Evolutionary conservation across 2,888 invertebrate genomes (phyloP), one percentile per base, ranked within the genome.

Genomic region (Patella caerulea): DNA sequence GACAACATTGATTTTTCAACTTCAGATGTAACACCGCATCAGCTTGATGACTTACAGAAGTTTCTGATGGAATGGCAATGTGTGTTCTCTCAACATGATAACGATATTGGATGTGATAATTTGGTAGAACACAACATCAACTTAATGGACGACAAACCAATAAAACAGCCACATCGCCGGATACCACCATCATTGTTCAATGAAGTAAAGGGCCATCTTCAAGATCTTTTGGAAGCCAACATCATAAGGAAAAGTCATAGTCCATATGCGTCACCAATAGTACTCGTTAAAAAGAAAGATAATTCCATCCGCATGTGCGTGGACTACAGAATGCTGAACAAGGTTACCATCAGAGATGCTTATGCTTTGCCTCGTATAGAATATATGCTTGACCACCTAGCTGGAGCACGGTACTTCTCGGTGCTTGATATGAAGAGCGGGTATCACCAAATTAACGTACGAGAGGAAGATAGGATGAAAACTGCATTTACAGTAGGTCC

Each of bases 161-260:
- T 79, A 45, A 79, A 79, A 65, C 29, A 79, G 72, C 73, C 76
- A 14, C 77, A 79, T 65, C 19, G 77, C 45, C 3, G 76, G 12
- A 72, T 81, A 2, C 79, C 77, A 72, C 79, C 81, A 53, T 77
- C 70, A 11, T 69, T 77, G 72, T 75, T 59, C 52, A 78, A 79
- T n/a, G 81, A 82, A 73, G 76, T 81, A 11, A 19, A 77, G 7
- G 71, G 75, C 15, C 82, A 82, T 70, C 53, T 82, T 15, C 77
- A 81, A 15, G 71, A 77, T n/a, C 75, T 82, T 72, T n/a, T 78
- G n/a, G 78, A 70, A 9, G 70, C 70, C 15, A 77, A 78, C 17
- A 74, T 73, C 5, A 81, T 81, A 2, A 65, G 72, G 34, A 65
- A 77, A 54, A 56, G 77, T 19, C 14, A 78, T 17, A 73, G 77